A percentile compares a stretch with the other conserved stretches of the same genome.
phyloP scores from a whole-genome alignment of 2,113 vertebrate species.

The Lepus timidus region DNA sequence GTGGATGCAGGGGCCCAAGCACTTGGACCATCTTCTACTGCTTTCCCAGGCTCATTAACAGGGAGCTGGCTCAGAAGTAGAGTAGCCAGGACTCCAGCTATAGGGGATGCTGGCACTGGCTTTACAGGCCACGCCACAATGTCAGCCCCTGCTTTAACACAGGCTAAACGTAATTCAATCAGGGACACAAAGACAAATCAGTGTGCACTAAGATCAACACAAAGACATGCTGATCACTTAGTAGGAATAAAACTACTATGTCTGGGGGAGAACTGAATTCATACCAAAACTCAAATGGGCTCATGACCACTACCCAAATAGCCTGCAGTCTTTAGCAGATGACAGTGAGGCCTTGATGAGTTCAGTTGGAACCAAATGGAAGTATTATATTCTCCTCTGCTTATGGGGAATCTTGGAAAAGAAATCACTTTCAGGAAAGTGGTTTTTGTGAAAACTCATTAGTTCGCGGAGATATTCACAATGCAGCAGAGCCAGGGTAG shows the following conservation, averaged over 20 bases:
- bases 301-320: background rate
- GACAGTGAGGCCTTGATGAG: slow-evolving; percentile 33
- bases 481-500: background rate
- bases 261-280: background rate
- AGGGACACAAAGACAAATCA: slow-evolving; percentile 45
- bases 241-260: background rate
- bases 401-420: background rate
- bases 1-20: too few relatives aligned
- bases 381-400: background rate
- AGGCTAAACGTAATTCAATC: background rate
- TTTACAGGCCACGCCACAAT: too few relatives aligned
- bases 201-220: background rate
- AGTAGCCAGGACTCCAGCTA: too few relatives aligned
- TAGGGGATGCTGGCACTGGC: too few relatives aligned
- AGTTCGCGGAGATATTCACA: slow-evolving; percentile 28
- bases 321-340: slow-evolving; percentile 1
- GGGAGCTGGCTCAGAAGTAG: too few relatives aligned
- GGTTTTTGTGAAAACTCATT: slow-evolving; percentile 2
- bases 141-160: background rate
- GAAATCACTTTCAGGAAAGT: slow-evolving; percentile 22
- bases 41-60: too few relatives aligned
- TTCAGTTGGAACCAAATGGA: slow-evolving; percentile 20
- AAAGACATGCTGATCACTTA: background rate
- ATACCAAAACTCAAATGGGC: slow-evolving; percentile 31
- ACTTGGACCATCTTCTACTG: too few relatives aligned